phyloP scores from a whole-genome alignment of 1,140 invertebrate genomes.

The Acromyrmex echinatior region DNA sequence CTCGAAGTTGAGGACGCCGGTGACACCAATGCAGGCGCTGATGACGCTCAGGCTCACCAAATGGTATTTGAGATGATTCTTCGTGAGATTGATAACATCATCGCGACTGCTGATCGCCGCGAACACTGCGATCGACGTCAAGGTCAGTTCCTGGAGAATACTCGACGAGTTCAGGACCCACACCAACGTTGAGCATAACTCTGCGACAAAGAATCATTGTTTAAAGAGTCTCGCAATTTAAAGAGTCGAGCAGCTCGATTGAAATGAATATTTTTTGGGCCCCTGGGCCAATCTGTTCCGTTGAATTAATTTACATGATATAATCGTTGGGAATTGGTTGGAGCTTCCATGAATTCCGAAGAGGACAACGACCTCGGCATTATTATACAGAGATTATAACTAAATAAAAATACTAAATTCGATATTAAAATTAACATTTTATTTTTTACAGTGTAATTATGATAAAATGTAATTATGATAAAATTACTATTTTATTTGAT shows the following conservation, averaged over 20 bases:
- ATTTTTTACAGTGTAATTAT: neutral
- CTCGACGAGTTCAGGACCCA: conserved; percentile 87
- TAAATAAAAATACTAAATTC: neutral
- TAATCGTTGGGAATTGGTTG: neutral
- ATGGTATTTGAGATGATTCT: conserved; percentile 88
- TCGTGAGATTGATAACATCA: conserved; percentile 81
- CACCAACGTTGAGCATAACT: conserved; percentile 86
- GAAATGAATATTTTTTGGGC: neutral
- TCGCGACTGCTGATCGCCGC: conserved; percentile 85
- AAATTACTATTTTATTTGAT: neutral
- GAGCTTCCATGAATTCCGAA: neutral
- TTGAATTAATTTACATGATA: conserved; percentile 19
- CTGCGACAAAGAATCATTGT: conserved; percentile 62
- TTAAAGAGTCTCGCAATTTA: neutral
- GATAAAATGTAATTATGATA: neutral
- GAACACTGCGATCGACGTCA: conserved; percentile 87
- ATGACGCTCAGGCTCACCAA: conserved; percentile 87
- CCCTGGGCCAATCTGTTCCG: neutral
- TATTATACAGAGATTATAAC: neutral
- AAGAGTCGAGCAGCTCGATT: neutral
- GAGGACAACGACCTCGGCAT: neutral
- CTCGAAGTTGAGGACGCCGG: conserved; percentile 84
- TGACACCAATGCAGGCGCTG: conserved; percentile 85
- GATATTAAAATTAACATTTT: neutral
- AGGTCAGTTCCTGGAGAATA: conserved; percentile 87